Conservation (phyloP, 2,113 vertebrate species). For the Taurulus bubalis region DNA sequence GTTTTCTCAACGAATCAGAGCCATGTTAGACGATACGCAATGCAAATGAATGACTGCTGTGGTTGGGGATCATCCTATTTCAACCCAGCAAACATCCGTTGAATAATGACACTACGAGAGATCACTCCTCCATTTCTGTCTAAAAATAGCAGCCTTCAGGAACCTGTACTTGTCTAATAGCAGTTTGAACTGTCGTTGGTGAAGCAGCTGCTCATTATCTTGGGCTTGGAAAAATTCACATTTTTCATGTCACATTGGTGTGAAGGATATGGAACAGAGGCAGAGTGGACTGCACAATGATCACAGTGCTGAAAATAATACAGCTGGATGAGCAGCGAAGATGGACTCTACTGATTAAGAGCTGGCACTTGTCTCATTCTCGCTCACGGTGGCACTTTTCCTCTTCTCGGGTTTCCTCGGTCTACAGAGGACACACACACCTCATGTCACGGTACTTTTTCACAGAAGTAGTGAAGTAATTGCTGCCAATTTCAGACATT, state of each 20-base stretch:
- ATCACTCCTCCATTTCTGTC: background rate
- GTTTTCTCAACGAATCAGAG: background rate
- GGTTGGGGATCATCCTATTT: background rate
- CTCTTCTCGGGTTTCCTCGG: background rate
- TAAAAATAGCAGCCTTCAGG: slow-evolving; percentile 41
- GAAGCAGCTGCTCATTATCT: slow-evolving; percentile 52
- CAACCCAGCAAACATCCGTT: background rate
- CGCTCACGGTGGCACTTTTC: slow-evolving; percentile 9
- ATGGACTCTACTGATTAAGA: slow-evolving; percentile 42
- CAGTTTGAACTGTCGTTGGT: slow-evolving; percentile 24
- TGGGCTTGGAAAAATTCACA: background rate
- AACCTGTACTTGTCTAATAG: background rate
- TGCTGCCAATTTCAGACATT: background rate
- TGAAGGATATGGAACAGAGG: slow-evolving; percentile 24
- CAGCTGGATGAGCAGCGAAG: slow-evolving; percentile 28
- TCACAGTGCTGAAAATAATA: slow-evolving; percentile 44
- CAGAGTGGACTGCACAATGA: slow-evolving; percentile 48
- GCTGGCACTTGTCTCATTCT: slow-evolving; percentile 24
- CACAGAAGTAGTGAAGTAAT: background rate
- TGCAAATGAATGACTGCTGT: background rate
- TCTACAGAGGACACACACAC: background rate
- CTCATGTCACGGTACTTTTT: background rate
- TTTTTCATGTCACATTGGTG: slow-evolving; percentile 25
- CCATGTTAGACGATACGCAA: background rate
- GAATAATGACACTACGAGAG: background rate